A percentile compares a stretch with the other conserved stretches of the same genome.
These are phyloP conservation scores for Lomographa bimaculata DNA, from an alignment of 2,888 invertebrate genomes.

Conservation along the genomic window DNA sequence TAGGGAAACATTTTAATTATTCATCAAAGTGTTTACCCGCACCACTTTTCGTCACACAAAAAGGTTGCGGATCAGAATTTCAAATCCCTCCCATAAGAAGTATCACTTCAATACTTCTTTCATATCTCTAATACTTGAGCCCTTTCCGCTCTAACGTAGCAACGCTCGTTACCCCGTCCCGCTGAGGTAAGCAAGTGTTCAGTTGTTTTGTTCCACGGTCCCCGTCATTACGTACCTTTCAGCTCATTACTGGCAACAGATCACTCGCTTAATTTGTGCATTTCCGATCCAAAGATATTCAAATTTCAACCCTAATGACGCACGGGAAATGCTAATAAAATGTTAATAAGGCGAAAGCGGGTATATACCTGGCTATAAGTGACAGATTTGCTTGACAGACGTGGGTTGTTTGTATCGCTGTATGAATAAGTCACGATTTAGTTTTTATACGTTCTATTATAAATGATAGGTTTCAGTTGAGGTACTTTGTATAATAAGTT, in stretches of 20 bases:
- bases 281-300: constrained; percentile 82
- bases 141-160: too few relatives aligned
- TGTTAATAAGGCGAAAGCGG: constrained; percentile 80
- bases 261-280: constrained; percentile 83
- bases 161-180: constrained; percentile 57
- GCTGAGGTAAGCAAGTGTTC: constrained; percentile 70
- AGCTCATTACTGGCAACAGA: constrained; percentile 80
- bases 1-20: too few relatives aligned
- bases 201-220: constrained; percentile 73
- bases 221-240: constrained; percentile 77
- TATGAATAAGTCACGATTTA: constrained; percentile 79
- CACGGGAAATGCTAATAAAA: constrained; percentile 81
- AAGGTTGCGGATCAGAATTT: too few relatives aligned
- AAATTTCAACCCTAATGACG: constrained; percentile 81
- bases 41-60: too few relatives aligned
- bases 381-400: constrained; percentile 82
- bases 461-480: constrained; percentile 30
- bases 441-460: constrained; percentile 54
- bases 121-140: too few relatives aligned
- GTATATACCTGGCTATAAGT: constrained; percentile 70
- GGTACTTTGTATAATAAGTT: constrained; percentile 25
- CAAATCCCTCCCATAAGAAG: too few relatives aligned
- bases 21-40: too few relatives aligned
- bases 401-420: constrained; percentile 69
- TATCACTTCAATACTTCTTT: neutral